Evolutionary conservation across 1,140 invertebrate species (phyloP).

Genomic region (Dermatophagoides farinae): DNA sequence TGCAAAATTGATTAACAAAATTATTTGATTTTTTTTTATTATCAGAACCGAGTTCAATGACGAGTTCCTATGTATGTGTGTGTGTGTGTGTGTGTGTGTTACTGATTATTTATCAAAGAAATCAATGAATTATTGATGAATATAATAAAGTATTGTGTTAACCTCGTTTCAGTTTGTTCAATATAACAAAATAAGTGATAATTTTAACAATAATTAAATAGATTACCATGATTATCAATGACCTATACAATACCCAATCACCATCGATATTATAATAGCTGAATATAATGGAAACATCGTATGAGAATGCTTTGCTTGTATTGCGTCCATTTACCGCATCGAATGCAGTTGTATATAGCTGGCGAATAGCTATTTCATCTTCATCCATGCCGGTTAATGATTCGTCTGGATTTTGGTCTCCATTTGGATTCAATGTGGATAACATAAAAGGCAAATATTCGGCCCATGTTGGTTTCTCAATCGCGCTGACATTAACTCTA

Average conservation of each 20-base stretch:
- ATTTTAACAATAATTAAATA: neutral
- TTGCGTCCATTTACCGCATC: neutral
- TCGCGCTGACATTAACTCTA: neutral
- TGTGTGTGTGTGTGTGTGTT: no score
- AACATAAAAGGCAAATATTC: neutral
- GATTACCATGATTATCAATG: neutral
- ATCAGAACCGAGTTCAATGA: no score
- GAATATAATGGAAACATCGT: neutral
- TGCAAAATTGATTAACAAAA: no score
- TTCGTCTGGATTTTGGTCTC: neutral
- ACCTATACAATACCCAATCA: neutral
- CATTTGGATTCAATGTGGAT: neutral
- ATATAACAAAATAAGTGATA: neutral
- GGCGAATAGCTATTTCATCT: neutral
- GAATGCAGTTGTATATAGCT: neutral
- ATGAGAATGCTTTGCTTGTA: neutral
- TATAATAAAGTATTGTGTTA: no score
- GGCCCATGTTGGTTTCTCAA: slow-evolving; percentile 9
- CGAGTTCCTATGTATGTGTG: no score
- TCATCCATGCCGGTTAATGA: neutral
- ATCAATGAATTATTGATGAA: no score
- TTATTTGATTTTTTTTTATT: no score
- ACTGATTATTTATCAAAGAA: no score
- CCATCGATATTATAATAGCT: neutral
- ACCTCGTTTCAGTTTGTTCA: neutral